Evolutionary conservation across 92 coral and sea anemone species (phyloP).

Genomic region (Meandrina meandrites): DNA sequence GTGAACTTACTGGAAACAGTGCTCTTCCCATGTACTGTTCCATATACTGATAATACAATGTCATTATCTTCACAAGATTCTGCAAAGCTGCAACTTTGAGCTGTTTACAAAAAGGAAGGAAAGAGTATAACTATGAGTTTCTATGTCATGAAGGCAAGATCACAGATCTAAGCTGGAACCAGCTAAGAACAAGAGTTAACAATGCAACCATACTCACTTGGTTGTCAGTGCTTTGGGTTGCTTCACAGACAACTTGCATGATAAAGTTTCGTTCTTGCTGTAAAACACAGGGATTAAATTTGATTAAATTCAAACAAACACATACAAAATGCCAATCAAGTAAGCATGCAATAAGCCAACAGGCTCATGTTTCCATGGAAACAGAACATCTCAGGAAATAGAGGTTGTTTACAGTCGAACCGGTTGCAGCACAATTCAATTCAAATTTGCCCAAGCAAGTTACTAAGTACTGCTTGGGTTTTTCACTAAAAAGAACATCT

Average conservation of each 20-base stretch:
- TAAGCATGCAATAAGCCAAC: not conserved
- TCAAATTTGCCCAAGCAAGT: too few species aligned
- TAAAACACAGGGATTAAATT: not conserved
- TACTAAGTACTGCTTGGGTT: too few species aligned
- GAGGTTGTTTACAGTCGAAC: too few species aligned
- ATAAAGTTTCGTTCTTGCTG: constrained; percentile 81
- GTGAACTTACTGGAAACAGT: constrained; percentile 88
- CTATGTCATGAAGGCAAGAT: too few species aligned
- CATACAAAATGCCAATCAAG: not conserved
- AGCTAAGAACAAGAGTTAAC: too few species aligned
- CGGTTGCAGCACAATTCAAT: too few species aligned
- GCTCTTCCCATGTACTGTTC: constrained; percentile 87
- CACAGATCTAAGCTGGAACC: too few species aligned
- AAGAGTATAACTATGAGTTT: not conserved
- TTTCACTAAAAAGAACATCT: too few species aligned
- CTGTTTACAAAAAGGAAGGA: constrained; percentile 41
- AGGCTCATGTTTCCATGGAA: too few species aligned
- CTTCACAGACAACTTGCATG: constrained; percentile 97
- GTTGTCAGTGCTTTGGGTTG: constrained; percentile 78
- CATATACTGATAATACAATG: constrained; percentile 91
- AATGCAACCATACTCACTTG: constrained; percentile 35
- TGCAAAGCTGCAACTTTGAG: constrained; percentile 93
- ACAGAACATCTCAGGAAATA: too few species aligned
- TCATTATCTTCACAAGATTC: constrained; percentile 94
- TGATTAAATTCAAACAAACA: not conserved